Base-by-base conservation (phyloP, 2,113 vertebrate genomes). In the Columba janthina region DNA sequence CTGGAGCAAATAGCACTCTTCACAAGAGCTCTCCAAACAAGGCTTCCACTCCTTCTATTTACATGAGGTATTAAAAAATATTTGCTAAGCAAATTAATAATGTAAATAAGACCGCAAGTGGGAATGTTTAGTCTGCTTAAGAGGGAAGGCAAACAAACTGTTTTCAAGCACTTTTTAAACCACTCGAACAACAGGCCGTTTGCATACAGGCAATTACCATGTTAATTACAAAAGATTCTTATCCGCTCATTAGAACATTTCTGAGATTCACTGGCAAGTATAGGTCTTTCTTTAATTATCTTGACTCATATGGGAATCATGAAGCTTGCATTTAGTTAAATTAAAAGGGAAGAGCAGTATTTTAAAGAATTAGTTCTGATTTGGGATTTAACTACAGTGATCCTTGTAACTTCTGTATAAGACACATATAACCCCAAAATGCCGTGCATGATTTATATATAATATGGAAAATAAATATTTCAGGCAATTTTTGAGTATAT, bases 31-130 rank as follows among this genome's bases (percentile, higher is more conserved):
- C 97, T 98, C 94, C 96, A 98, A 97, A 92, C 75, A 95, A 81
- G 42, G 42, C 93, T 94, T 97, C 88, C 85, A 85, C 91, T 38
- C 48, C 72, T 96, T 95, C 93, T 97, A 85, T 97, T 97, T 97
- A 94, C 86, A 90, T 77, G 38, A 73, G 66, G 72, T 73, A 89
- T 88, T 93, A 91, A 95, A 97, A 95, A 95, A 95, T 96, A 97
- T 96, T 96, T 97, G 95, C 92, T 95, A 95, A 98, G 97, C 95
- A 98, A 98, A 98, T 98, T 98, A 98, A 97, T 97, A 98, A 96
- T 97, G 97, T 97, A 97, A 98, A 98, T 97, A 98, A 95, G 87
- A 84, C 94, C 82, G 48, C 85, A 97, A 97, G 93, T 85, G 96
- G 95, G 95, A 96, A 91, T 96, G 89, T 97, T 97, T 88, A 95